Conservation (phyloP, 2,113 vertebrate species). For the Sigmodon hispidus region DNA sequence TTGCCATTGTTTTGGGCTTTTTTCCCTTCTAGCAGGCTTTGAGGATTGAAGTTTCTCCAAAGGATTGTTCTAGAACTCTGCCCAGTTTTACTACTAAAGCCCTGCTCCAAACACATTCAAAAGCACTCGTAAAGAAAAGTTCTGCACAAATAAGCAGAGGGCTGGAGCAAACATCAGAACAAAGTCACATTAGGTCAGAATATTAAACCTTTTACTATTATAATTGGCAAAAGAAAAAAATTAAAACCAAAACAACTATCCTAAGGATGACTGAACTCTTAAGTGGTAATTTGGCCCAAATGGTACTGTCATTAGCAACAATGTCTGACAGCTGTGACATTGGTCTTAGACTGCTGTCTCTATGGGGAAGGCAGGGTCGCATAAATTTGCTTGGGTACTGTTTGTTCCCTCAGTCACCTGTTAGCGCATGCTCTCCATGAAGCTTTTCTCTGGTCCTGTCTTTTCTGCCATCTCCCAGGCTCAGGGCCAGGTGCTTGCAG, state of each 20-base stretch:
- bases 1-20: neutral
- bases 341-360: neutral
- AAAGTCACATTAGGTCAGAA: neutral
- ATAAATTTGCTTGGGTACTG: neutral
- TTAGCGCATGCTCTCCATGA: neutral
- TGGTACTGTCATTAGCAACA: neutral
- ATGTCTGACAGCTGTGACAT: neutral
- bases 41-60: constrained; percentile 64
- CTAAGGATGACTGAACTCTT: neutral
- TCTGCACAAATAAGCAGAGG: neutral
- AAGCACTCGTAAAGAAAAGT: constrained; percentile 34
- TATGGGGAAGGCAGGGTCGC: neutral
- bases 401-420: neutral
- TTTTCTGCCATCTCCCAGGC: neutral
- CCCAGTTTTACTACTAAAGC: neutral
- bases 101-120: constrained; percentile 9
- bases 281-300: neutral
- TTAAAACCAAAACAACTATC: neutral
- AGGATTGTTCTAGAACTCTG: constrained; percentile 52
- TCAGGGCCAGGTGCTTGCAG: neutral
- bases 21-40: neutral
- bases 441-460: neutral
- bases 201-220: neutral
- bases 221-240: neutral
- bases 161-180: neutral